Percentiles rank a stretch among this genome's conserved stretches.
Evolutionary conservation across 1,140 invertebrate genomes (phyloP).

Genomic region (Lutraria rhynchaena): DNA sequence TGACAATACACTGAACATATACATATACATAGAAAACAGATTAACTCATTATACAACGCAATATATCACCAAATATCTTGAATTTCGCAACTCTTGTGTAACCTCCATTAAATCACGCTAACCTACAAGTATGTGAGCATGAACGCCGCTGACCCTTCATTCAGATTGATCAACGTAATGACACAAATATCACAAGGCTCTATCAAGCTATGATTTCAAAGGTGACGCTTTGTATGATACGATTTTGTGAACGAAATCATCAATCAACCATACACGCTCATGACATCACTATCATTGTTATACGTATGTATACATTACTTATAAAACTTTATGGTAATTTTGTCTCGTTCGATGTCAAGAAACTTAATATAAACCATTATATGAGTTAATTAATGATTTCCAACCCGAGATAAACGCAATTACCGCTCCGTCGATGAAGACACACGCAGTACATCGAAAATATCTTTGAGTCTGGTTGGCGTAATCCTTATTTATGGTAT

Average conservation of each 20-base stretch:
- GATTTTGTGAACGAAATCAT: not conserved
- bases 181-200: not conserved
- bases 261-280: not conserved
- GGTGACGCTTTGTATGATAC: not conserved
- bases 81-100: too few species aligned
- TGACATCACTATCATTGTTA: constrained; percentile 27
- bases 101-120: too few species aligned
- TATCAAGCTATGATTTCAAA: not conserved
- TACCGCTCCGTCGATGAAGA: too few species aligned
- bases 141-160: not conserved
- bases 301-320: constrained; percentile 26
- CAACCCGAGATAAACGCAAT: too few species aligned
- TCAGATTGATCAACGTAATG: not conserved
- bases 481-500: too few species aligned
- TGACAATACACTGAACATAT: too few species aligned
- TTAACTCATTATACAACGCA: too few species aligned
- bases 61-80: too few species aligned
- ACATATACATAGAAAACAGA: too few species aligned
- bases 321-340: constrained; percentile 33
- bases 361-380: constrained; percentile 16
- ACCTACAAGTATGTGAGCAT: not conserved
- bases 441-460: too few species aligned
- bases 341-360: constrained; percentile 9
- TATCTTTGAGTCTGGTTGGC: too few species aligned
- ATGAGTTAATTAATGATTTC: constrained; percentile 20